Evolutionary conservation across 2,888 invertebrate genomes (phyloP).

Genomic region (Torymus tubicola): DNA sequence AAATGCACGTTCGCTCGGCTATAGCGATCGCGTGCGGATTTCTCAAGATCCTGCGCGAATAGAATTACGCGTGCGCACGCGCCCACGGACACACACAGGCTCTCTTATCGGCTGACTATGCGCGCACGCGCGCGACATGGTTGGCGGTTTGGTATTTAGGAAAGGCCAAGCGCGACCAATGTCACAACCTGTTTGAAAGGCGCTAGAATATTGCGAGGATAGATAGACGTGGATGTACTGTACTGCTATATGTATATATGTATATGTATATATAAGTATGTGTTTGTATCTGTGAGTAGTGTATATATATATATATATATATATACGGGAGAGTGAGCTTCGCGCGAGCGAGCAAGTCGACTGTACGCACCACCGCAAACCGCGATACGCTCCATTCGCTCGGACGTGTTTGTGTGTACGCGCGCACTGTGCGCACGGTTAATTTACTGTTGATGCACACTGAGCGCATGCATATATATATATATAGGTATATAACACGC

Average conservation of each 20-base stretch:
- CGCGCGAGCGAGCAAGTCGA: background rate
- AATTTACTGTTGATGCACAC: constrained; percentile 14
- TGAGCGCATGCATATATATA: background rate
- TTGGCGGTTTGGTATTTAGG: constrained; percentile 76
- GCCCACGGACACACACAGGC: constrained; percentile 61
- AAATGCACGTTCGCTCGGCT: constrained; percentile 40
- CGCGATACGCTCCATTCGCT: background rate
- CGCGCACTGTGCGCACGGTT: background rate
- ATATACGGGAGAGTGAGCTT: background rate
- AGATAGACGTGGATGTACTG: background rate
- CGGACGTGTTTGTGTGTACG: background rate
- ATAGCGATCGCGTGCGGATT: constrained; percentile 52
- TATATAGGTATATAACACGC: too few relatives aligned
- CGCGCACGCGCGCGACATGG: constrained; percentile 71
- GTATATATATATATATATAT: background rate
- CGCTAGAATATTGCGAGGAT: constrained; percentile 61
- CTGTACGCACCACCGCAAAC: constrained; percentile 27
- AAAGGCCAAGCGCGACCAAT: constrained; percentile 74
- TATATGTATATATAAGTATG: background rate
- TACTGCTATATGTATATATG: constrained; percentile 8
- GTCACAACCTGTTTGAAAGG: constrained; percentile 76
- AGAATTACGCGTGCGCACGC: constrained; percentile 59
- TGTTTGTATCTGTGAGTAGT: background rate
- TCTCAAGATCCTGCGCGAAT: constrained; percentile 62
- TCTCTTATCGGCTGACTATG: constrained; percentile 59